Evolutionary conservation across 2,888 invertebrate genomes (phyloP), one percentile per base, ranked within the genome.

Genomic region (Agonum fuliginosum): DNA sequence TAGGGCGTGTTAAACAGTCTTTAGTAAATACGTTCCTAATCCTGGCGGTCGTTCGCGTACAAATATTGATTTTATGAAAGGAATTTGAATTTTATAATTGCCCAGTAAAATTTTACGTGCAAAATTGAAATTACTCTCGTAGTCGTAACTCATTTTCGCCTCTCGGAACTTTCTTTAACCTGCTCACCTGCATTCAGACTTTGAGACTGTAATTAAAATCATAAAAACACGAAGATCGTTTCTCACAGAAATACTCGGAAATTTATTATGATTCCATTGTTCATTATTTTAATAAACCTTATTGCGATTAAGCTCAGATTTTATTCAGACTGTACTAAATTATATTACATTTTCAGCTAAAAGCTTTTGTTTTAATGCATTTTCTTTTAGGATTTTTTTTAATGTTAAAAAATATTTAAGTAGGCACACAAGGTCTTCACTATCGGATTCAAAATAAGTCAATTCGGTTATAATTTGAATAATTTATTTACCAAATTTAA

Each of bases 21-120:
- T 54, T 54, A 54, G 24, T 24, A 24, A 54, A 54, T 24, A 54
- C 54, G 24, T 54, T 54, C 54, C 54, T 54, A 54, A 54, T 54
- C 54, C 24, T n/a, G 22, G 20, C 24, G 54, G 54, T 54, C 54
- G 54, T 24, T 48, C 54, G 54, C 24, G 54, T 24, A 20, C 48
- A 20, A 48, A 48, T 48, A 54, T 54, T 54, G 54, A 54, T 54
- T 54, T 54, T 54, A 12, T 12, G 54, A 54, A 54, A 54, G 54
- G 54, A 22, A 54, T 54, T 54, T 54, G 24, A 54, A 54, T 54
- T 54, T 54, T 54, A 54, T 54, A 54, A 54, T 54, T 54, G 24
- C 54, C 22, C 5, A 24, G 24, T 22, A 54, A 54, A 54, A 54
- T 54, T 54, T 54, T 54, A 54, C 54, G 12, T 20, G 3, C 22